Percentiles rank a stretch among this genome's conserved stretches.
Evolutionary conservation across 2,797 vertebrate species (phyloP).

Genomic region (Austrolebias charrua): DNA sequence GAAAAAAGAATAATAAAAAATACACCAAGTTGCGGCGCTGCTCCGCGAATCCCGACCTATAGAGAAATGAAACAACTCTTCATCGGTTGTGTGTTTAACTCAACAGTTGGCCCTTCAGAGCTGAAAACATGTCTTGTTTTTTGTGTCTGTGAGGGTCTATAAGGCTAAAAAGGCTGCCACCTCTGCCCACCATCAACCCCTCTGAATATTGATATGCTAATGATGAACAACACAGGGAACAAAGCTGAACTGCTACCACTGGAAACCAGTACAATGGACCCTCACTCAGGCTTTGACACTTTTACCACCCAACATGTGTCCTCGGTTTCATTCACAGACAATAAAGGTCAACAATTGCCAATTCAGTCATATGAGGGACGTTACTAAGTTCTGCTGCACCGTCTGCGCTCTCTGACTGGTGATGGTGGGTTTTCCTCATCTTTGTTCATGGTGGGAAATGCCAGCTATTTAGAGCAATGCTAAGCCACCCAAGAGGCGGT

Average conservation of each 20-base stretch:
- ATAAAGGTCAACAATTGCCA: slow-evolving; percentile 76
- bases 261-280: slow-evolving; percentile 74
- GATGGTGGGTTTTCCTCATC: slow-evolving; percentile 46
- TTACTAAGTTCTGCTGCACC: slow-evolving; percentile 48
- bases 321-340: slow-evolving; percentile 72
- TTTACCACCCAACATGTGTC: slow-evolving; percentile 87
- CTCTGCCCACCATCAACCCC: slow-evolving; percentile 63
- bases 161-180: slow-evolving; percentile 70
- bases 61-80: slow-evolving; percentile 13
- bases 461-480: slow-evolving; percentile 63
- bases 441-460: slow-evolving; percentile 64
- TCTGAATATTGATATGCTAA: slow-evolving; percentile 86
- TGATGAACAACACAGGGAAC: slow-evolving; percentile 78
- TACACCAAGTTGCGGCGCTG: neutral
- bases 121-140: slow-evolving; percentile 48
- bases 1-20: neutral
- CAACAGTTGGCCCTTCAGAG: slow-evolving; percentile 66
- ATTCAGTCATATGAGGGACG: slow-evolving; percentile 53
- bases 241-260: slow-evolving; percentile 71
- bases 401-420: slow-evolving; percentile 58
- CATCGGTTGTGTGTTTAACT: slow-evolving; percentile 32
- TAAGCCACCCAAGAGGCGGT: slow-evolving; percentile 53
- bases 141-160: slow-evolving; percentile 51
- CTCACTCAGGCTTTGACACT: slow-evolving; percentile 79
- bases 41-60: slow-evolving; percentile 1